These are phyloP conservation scores for Elaphurus davidianus DNA, from an alignment of 2,113 vertebrate genomes.

Conservation along the genomic window DNA sequence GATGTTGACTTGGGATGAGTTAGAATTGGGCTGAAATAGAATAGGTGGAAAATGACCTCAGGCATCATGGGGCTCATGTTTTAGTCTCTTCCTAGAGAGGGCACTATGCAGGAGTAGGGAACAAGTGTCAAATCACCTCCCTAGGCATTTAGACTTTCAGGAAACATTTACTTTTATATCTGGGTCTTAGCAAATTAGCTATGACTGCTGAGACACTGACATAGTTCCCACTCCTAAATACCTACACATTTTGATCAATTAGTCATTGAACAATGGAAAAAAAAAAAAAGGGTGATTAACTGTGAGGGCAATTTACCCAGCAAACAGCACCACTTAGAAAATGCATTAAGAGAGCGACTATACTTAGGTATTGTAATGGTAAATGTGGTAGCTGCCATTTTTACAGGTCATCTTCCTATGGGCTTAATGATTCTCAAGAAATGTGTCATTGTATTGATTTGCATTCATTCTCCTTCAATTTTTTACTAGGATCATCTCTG, in stretches of 20 bases:
- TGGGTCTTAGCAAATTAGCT: not conserved
- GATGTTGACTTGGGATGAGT: not conserved
- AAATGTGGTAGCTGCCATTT: not conserved
- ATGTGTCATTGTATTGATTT: not conserved
- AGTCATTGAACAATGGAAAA: not conserved
- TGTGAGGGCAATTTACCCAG: not conserved
- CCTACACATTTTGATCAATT: not conserved
- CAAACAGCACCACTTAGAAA: not conserved
- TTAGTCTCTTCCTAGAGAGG: not conserved
- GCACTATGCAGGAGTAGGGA: rapidly evolving
- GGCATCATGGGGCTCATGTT: not conserved
- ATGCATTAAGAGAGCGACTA: not conserved
- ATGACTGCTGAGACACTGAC: not conserved
- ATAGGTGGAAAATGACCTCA: not conserved
- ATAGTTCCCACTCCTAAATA: not conserved
- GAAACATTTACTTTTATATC: not conserved
- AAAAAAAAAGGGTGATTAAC: not conserved
- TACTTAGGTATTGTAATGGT: not conserved
- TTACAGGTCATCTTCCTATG: not conserved
- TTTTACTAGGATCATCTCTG: not conserved
- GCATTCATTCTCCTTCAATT: not conserved
- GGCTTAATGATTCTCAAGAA: not conserved
- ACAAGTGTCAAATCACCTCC: rapidly evolving
- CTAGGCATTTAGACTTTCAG: not conserved
- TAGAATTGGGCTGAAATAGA: not conserved